Evolutionary conservation across 2,888 invertebrate species (phyloP), one percentile per base, ranked within the genome.

Genomic region (Griposia aprilina): DNA sequence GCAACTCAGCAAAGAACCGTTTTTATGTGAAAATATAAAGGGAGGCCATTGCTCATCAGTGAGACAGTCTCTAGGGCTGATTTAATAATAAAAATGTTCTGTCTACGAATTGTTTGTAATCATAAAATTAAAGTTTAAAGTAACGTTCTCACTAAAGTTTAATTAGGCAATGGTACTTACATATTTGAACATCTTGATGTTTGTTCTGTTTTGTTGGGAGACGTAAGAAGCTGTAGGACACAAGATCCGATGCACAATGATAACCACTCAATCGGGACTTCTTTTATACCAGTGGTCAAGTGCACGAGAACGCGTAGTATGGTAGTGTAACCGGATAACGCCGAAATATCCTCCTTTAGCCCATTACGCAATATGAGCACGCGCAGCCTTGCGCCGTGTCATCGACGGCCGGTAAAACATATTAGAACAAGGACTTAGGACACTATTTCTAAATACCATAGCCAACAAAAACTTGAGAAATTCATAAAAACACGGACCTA

Each of bases 161-260:
- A 26, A 50, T 23, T 17, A 70, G 7, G 23, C 57, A 76, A 66
- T 72, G 75, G 57, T 84, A 95, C 97, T 96, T 86, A 97, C 97
- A 90, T 94, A 95, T 96, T 97, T 97, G 90, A 96, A 96, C 97
- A 97, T 97, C 76, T 93, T 96, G 91, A 75, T 75, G 74, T 65
- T 86, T 66, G 77, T 80, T 84, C 82, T 82, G 74, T 78, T 88
- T 87, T 84, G 81, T 86, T 87, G 86, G 57, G 8, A 41, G 65
- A 59, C 63, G 57, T 80, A 79, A 78, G 87, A 69, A 82, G 88
- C 84, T 66, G 73, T 78, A 84, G 82, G 83, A 86, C 74, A 81
- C 86, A 79, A 86, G 77, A 80, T 87, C 86, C 69, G 79, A 87
- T 85, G 84, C 88, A 87, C 89, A 90, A 90, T 92, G 90, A 89